Base-by-base conservation (phyloP, 2,113 vertebrate genomes). In the Regulus satrapa region DNA sequence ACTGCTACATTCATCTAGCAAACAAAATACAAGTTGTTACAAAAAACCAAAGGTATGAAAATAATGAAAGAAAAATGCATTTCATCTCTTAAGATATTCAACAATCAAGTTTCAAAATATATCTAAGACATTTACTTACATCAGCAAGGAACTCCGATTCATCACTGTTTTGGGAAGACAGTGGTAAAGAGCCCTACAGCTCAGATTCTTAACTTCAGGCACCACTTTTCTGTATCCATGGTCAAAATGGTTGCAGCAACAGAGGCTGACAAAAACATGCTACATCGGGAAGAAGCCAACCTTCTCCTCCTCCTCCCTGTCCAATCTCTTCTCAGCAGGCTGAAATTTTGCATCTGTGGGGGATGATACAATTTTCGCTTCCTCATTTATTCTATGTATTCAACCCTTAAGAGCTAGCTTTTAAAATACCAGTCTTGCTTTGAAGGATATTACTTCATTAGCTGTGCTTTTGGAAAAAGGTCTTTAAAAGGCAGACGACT, bases 391-490 rank as follows among this genome's bases (percentile, higher is more conserved):
- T 91, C 59, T 79, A 83, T 51, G 74, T 48, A 94, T 92, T 89
- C 87, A 89, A 66, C 58, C 34, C 87, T 79, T 88, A 88, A 93
- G 92, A 93, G 68, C 32, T 52, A 82, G 80, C 89, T 92, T 77
- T 95, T 79, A 86, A 83, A 94, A 88, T 48, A 89, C 74, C 78
- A 83, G 81, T 74, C 75, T 74, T 87, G 79, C 94, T 97, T 95
- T 93, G 89, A 96, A 95, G 78, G 81, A 77, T 85, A 83, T 77
- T 73, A 90, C 85, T 94, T 90, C 79, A 95, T 94, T 89, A 93
- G 55, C 82, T 77, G 67, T 51, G 48, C 92, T 95, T 96, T 85
- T 93, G 72, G 82, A 85, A 77, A 78, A 92, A 93, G 85, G 59
- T 79, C 77, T 96, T 95, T 88, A 95, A 88, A 85, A 95, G 75